phyloP scores from a whole-genome alignment of 2,797 vertebrate genomes.

The Gambelia wislizenii region DNA sequence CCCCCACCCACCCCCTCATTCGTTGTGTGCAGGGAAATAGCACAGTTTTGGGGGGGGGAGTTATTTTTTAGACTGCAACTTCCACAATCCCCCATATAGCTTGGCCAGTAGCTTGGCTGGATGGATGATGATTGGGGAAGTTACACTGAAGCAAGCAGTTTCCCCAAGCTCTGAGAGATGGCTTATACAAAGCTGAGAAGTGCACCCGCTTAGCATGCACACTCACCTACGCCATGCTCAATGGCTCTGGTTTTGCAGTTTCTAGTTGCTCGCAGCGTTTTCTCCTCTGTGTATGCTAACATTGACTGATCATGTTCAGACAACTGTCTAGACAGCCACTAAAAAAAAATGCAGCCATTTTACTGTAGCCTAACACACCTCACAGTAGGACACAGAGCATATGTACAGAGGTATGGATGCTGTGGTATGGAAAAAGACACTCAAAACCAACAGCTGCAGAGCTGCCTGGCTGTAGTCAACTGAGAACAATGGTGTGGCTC shows the following conservation, averaged over 20 bases:
- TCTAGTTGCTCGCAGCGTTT: slow-evolving; percentile 47
- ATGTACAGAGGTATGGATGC: slow-evolving; percentile 51
- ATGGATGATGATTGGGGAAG: too few relatives aligned
- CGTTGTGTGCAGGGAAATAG: neutral
- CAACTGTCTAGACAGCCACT: slow-evolving; percentile 71
- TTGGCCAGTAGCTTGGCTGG: too few relatives aligned
- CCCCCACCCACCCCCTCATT: neutral
- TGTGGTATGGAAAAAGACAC: slow-evolving; percentile 55
- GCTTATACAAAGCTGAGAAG: neutral
- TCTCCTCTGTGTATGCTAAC: slow-evolving; percentile 45
- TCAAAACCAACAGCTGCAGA: slow-evolving; percentile 52
- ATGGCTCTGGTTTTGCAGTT: slow-evolving; percentile 42
- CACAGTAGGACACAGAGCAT: slow-evolving; percentile 47
- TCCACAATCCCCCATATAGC: too few relatives aligned
- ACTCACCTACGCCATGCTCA: slow-evolving; percentile 8
- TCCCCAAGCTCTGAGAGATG: neutral
- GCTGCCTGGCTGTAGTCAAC: slow-evolving; percentile 34
- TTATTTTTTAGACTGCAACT: too few relatives aligned
- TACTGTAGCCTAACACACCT: slow-evolving; percentile 35
- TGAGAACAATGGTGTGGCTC: slow-evolving; percentile 29
- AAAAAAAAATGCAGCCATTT: slow-evolving; percentile 33
- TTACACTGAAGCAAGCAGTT: too few relatives aligned
- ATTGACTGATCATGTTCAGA: slow-evolving; percentile 60
- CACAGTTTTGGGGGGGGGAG: too few relatives aligned
- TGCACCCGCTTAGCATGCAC: neutral